Base-by-base conservation (phyloP, 2,888 invertebrate genomes). In the Furcula furcula region DNA sequence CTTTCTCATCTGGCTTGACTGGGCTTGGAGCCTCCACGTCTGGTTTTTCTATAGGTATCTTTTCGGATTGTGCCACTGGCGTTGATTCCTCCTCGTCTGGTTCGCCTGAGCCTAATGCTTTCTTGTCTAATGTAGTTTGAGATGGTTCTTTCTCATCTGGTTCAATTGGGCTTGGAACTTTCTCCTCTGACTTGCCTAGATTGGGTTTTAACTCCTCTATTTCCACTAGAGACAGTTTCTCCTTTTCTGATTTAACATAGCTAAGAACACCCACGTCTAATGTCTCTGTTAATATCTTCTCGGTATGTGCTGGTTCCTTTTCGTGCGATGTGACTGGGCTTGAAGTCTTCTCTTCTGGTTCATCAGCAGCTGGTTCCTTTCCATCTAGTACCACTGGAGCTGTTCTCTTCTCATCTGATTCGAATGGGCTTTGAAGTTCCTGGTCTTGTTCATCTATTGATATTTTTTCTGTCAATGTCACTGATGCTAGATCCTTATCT, bases 181-280 rank as follows among this genome's bases (percentile, higher is more conserved):
- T 25, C 3, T 40, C 30, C 10, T 22, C 29, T 0, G 10, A 9
- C 12, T 20, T 21, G 6, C 19, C 28, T 7, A 13, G 21, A n/a
- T 25, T 29, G 7, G 28, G 21, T 4, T 16, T 31, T n/a, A 29
- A 34, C 5, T 33, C 36, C 29, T 12, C 26, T 9, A 29, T 23
- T 4, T 29, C 29, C 2, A 27, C 31, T 9, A 20, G 34, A 16
- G 14, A 27, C 16, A 19, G 20, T 12, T 33, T 11, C 23, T 48
- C 40, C 1, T 40, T 30, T 29, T 30, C 13, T 1, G 21, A 12
- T 15, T 49, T 27, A 0, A 11, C 31, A 1, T 43, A 41, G 12
- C 46, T 49, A 1, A 40, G 28, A 7, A 33, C 27, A 19, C 43
- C 51, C 1, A 46, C 42, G 0, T 28, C 7, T 10, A 6, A n/a